A percentile compares a stretch with the other conserved stretches of the same genome.
phyloP scores from a whole-genome alignment of 2,888 invertebrate genomes.

The Tenthredo mesomela region DNA sequence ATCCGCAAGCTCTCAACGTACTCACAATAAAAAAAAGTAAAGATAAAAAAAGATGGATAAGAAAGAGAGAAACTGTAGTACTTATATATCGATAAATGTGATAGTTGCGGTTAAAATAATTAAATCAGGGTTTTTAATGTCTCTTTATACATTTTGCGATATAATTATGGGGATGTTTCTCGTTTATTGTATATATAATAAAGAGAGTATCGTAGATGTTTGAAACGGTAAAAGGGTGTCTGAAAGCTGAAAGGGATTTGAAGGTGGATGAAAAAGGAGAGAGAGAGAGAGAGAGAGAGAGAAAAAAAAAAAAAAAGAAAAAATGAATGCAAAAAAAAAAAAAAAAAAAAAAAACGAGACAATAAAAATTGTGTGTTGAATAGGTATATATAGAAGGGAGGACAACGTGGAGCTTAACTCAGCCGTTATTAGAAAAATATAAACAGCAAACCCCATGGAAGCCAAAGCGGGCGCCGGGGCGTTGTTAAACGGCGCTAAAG shows the following conservation, averaged over 20 bases:
- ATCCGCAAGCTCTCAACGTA: background rate
- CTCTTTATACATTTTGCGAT: background rate
- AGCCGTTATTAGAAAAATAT: slow-evolving; percentile 40
- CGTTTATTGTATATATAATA: background rate
- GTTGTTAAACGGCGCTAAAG: slow-evolving; percentile 45
- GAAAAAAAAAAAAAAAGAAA: slow-evolving; percentile 37
- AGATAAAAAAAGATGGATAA: slow-evolving; percentile 2
- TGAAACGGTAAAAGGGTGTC: background rate
- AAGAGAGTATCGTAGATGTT: background rate
- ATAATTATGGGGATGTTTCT: background rate
- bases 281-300: slow-evolving; percentile 29
- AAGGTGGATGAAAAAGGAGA: background rate
- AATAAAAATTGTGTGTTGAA: slow-evolving; percentile 33
- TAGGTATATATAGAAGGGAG: background rate
- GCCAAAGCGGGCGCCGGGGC: background rate
- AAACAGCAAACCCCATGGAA: slow-evolving; percentile 12
- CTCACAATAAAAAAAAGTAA: background rate
- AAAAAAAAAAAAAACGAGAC: slow-evolving; percentile 49
- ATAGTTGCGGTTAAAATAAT: background rate
- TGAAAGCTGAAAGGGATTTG: slow-evolving; percentile 23
- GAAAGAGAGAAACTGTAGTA: background rate
- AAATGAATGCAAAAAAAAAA: slow-evolving; percentile 48
- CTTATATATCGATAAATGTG: background rate
- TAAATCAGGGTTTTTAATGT: background rate
- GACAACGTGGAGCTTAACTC: slow-evolving; percentile 27